Evolutionary conservation across 2,797 vertebrate species (phyloP).

Genomic region (Eupleurogrammus muticus): DNA sequence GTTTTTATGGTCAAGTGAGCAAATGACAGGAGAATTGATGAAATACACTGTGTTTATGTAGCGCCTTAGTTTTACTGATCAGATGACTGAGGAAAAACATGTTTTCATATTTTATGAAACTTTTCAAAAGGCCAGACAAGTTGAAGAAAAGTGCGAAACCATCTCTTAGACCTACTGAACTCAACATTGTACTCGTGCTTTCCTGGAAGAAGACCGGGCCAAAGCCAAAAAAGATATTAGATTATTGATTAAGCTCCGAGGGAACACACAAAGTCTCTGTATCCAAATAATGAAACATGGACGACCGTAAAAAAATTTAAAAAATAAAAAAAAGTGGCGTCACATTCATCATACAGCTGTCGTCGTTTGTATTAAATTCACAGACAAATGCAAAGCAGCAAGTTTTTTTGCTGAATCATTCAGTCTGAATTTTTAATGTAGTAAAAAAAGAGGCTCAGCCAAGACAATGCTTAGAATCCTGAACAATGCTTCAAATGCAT

Average conservation of each 20-base stretch:
- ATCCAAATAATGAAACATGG: slow-evolving; percentile 55
- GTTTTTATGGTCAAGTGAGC: no score
- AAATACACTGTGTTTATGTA: background rate
- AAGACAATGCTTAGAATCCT: background rate
- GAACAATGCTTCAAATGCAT: slow-evolving; percentile 31
- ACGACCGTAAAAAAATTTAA: slow-evolving; percentile 42
- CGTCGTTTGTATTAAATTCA: slow-evolving; percentile 22
- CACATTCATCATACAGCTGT: slow-evolving; percentile 32
- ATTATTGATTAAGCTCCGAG: slow-evolving; percentile 23
- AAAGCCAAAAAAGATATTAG: slow-evolving; percentile 32
- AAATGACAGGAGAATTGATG: no score
- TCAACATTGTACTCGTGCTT: background rate
- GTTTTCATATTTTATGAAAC: background rate
- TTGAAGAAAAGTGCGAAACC: slow-evolving; percentile 6
- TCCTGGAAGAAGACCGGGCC: slow-evolving; percentile 37
- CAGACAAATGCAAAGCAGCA: slow-evolving; percentile 11
- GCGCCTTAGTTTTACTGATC: background rate
- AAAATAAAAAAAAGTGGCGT: no score
- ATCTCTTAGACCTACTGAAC: slow-evolving; percentile 6
- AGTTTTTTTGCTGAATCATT: slow-evolving; percentile 41
- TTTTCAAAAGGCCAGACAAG: background rate
- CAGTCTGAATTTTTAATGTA: slow-evolving; percentile 22
- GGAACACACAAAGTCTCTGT: slow-evolving; percentile 38
- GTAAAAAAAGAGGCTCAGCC: slow-evolving; percentile 1
- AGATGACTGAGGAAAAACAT: background rate